Evolutionary conservation across 1,140 invertebrate genomes (phyloP), one percentile per base, ranked within the genome.

Genomic region (Zeugodacus cucurbitae): DNA sequence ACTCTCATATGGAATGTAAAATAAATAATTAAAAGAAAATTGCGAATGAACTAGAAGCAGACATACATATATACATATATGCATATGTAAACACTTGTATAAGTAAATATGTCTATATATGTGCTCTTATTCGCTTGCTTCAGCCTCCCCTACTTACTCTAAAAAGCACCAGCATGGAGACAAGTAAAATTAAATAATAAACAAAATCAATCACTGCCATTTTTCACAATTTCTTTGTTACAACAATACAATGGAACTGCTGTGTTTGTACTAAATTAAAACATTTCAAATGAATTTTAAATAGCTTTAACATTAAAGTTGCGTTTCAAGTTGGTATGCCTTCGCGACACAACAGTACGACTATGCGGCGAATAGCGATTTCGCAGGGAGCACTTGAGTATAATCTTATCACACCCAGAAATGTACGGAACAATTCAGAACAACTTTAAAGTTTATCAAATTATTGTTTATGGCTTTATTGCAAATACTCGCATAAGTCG

Each of bases 121-220:
- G 20, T 17, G 17, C 14, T 17, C 17, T 17, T 54, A 20, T 54
- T 20, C 5, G 11, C 48, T 54, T 41, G 37, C 37, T 41, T 57
- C 54, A 57, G 20, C 11, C 11, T 4, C 11, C 6, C 14, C n/a
- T 22, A 82, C 74, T 48, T 82, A 82, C 74, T 26, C 41, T 44
- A 48, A 82, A 29, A 26, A 82, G 74, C 74, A 82, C 74, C 74
- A 82, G 26, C 37, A 82, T 82, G 10, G 74, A 82, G n/a, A 29
- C n/a, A 48, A 82, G 22, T 8, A 82, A n/a, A 82, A 82, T 48
- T 26, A 82, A 82, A 48, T 82, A 82, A 48, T 82, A 82, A 37
- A 82, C 8, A 82, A 82, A 48, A 48, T 26, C 41, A 48, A 82
- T 44, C 26, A 48, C n/a, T 14, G 74, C 37, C 74, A 82, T 82